phyloP scores from a whole-genome alignment of 1,140 invertebrate species.

The Drosophila repleta region DNA sequence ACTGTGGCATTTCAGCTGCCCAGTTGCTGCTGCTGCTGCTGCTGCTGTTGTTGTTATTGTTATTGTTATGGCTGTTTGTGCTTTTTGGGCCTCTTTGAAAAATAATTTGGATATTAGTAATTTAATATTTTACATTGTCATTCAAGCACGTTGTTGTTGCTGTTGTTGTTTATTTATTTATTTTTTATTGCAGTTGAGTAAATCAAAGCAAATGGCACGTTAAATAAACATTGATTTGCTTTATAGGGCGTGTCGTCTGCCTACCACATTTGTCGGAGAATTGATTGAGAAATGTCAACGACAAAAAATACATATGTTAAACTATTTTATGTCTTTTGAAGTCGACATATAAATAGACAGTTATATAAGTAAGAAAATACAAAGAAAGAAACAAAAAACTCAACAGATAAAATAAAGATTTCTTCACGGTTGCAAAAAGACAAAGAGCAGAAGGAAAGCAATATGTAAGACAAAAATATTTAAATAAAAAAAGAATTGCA shows the following conservation, averaged over 20 bases:
- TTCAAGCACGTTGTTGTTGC: conserved; percentile 30
- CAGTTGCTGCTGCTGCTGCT: conserved; percentile 29
- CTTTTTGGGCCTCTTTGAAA: conserved; percentile 37
- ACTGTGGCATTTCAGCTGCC: conserved; percentile 67
- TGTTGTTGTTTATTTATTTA: conserved; percentile 32
- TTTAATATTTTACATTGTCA: conserved; percentile 65
- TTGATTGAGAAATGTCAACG: conserved; percentile 17
- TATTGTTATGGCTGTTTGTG: conserved; percentile 15
- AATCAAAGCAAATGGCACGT: conserved; percentile 21
- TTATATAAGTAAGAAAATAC: not conserved
- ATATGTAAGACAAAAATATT: too few relatives aligned
- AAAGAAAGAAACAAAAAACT: not conserved
- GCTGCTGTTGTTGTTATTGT: not conserved
- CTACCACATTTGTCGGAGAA: not conserved
- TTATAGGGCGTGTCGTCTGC: conserved; percentile 12
- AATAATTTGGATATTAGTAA: conserved; percentile 68
- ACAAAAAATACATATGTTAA: not conserved
- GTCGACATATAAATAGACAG: too few relatives aligned
- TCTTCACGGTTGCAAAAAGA: too few relatives aligned
- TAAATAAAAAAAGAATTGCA: too few relatives aligned
- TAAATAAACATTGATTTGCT: conserved; percentile 29
- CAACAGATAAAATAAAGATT: too few relatives aligned
- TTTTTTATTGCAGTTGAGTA: conserved; percentile 18
- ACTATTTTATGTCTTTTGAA: too few relatives aligned
- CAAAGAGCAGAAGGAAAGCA: too few relatives aligned